Evolutionary conservation across 1,140 invertebrate species (phyloP), one percentile per base, ranked within the genome.

Genomic region (Danaus melanippus): DNA sequence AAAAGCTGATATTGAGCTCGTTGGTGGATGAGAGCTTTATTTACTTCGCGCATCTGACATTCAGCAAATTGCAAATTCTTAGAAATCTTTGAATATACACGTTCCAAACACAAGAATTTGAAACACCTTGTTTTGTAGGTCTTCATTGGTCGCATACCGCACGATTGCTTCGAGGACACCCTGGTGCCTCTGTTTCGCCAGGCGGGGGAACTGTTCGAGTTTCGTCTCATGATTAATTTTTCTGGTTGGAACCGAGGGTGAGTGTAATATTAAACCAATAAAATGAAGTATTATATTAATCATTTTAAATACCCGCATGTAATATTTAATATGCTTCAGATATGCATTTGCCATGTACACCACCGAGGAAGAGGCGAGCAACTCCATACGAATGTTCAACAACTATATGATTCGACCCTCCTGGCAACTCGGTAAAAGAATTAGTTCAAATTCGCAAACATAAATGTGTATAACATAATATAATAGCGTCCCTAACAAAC

Each of bases 311-410:
- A 15, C 10, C 48, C 15, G 50, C 21, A 62, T 10, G 8, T 55
- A 12, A n/a, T 12, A 15, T 15, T 44, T 46, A 57, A 8, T 58
- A 64, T 55, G 21, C 21, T 68, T 47, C 57, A 87, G 84, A 41
- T 86, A 84, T 53, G 85, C 80, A 10, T 87, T 86, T 55, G 85
- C 85, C 12, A 87, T 86, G 84, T 86, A 86, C 46, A 84, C 79
- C 3, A 78, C 64, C 8, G 76, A 76, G 12, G 68, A 61, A 0
- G 84, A 83, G 50, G 85, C 85, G 4, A 67, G 65, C 55, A 79
- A 81, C 48, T 84, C 85, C 8, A 83, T 87, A 47, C 66, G 71
- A 11, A 72, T 86, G 73, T 86, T 86, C 56, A 84, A 87, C 56
- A 84, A 86, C 65, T 86, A 81, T 59, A 84, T 81, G 79, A 86